Evolutionary conservation across 2,888 invertebrate species (phyloP).

Genomic region (Habroteleia sp.): DNA sequence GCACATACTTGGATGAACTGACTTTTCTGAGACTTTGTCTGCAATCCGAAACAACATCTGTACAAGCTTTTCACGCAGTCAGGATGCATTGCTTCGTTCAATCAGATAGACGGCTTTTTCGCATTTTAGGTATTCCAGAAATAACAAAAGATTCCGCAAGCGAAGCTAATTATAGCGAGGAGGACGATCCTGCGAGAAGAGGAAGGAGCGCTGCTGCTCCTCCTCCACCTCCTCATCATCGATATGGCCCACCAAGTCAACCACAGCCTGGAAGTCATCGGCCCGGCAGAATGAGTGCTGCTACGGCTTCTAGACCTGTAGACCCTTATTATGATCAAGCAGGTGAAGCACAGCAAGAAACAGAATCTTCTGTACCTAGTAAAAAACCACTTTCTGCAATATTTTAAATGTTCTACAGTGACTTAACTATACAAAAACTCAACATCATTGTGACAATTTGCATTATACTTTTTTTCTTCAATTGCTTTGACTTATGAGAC

Average conservation of each 20-base stretch:
- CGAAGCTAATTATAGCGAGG: conserved; percentile 87
- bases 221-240: conserved; percentile 71
- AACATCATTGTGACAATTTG: no score
- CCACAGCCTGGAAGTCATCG: conserved; percentile 74
- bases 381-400: no score
- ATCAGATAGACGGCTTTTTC: conserved; percentile 56
- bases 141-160: conserved; percentile 91
- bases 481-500: no score
- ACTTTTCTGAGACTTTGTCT: conserved; percentile 55
- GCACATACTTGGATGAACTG: conserved; percentile 58
- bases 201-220: conserved; percentile 71
- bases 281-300: conserved; percentile 65
- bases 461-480: no score
- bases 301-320: conserved; percentile 70
- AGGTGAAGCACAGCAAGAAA: conserved; percentile 66
- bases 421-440: no score
- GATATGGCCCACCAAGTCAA: conserved; percentile 72
- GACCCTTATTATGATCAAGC: conserved; percentile 76
- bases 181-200: conserved; percentile 83
- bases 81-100: conserved; percentile 45
- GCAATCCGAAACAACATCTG: conserved; percentile 44
- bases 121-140: conserved; percentile 83
- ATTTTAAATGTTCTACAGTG: no score
- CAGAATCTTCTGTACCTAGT: conserved; percentile 16
- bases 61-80: conserved; percentile 49